Percentiles rank a stretch among this genome's conserved stretches.
Evolutionary conservation across 2,113 vertebrate species (phyloP).

Genomic region (Nycticorax nycticorax): DNA sequence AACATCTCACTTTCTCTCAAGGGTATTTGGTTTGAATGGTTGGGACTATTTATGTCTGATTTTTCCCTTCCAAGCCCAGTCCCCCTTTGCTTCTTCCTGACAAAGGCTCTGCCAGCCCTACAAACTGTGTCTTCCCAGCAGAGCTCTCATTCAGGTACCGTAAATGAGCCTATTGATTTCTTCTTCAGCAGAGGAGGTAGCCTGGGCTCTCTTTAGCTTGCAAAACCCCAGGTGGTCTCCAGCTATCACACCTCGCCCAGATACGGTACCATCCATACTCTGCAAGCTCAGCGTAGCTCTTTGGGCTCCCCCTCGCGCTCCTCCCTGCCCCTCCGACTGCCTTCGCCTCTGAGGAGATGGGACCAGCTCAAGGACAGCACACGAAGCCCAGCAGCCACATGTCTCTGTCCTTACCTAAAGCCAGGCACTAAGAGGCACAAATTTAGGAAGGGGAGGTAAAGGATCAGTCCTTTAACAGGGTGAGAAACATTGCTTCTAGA

Average conservation of each 20-base stretch:
- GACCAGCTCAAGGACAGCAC: background rate
- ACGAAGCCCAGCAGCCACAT: fast-evolving
- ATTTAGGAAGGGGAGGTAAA: background rate
- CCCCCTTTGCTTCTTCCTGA: background rate
- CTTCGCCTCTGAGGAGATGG: background rate
- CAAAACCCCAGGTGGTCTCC: background rate
- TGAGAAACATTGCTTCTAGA: background rate
- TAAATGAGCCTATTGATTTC: background rate
- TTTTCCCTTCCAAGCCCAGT: background rate
- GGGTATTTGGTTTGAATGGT: background rate
- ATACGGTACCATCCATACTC: fast-evolving
- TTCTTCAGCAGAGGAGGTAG: background rate
- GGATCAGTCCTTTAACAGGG: background rate
- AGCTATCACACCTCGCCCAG: background rate
- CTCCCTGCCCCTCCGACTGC: background rate
- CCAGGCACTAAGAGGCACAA: background rate
- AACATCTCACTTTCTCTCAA: background rate
- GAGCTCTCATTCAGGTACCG: background rate
- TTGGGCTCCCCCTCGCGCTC: too few relatives aligned
- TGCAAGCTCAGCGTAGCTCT: background rate
- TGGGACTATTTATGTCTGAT: background rate
- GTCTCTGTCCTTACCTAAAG: background rate
- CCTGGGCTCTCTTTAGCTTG: background rate
- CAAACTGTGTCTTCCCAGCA: background rate
- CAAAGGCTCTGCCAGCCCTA: background rate